phyloP scores from a whole-genome alignment of 2,113 vertebrate species.

The Cnemophilus loriae region DNA sequence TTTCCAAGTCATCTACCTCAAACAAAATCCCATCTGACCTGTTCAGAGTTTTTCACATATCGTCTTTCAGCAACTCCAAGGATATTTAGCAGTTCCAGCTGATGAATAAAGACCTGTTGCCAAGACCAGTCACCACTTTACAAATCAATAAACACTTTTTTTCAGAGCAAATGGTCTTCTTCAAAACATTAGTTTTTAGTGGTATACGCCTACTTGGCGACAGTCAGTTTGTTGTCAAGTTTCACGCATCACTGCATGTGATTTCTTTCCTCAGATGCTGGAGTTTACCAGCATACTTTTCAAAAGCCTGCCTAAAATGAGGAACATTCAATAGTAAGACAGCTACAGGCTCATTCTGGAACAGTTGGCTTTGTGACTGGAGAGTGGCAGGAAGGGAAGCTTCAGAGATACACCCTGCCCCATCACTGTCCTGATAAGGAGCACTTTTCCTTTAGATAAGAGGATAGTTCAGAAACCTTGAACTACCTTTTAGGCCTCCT shows the following conservation, averaged over 20 bases:
- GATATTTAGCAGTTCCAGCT: conserved; percentile 11
- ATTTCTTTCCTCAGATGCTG: not conserved
- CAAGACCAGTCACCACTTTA: not conserved
- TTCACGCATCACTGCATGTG: not conserved
- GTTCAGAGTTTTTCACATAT: not conserved
- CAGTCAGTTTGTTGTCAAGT: not conserved
- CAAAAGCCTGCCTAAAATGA: not conserved
- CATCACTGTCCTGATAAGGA: not conserved
- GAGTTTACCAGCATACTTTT: not conserved
- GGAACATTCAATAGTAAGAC: not conserved
- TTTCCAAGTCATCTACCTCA: conserved; percentile 11
- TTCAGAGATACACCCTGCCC: not conserved
- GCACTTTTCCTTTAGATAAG: not conserved
- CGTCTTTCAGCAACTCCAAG: not conserved
- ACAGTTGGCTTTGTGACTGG: not conserved
- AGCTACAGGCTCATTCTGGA: not conserved
- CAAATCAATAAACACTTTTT: conserved; percentile 5
- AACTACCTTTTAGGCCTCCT: not conserved
- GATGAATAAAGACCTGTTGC: conserved; percentile 4
- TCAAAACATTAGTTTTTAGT: not conserved
- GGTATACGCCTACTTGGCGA: not conserved
- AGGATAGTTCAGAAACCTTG: not conserved
- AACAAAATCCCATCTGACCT: not conserved
- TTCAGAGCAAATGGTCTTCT: not conserved
- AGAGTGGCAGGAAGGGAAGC: not conserved